These are phyloP conservation scores for Parus major DNA, from an alignment of 2,113 vertebrate genomes.

Conservation along the genomic window DNA sequence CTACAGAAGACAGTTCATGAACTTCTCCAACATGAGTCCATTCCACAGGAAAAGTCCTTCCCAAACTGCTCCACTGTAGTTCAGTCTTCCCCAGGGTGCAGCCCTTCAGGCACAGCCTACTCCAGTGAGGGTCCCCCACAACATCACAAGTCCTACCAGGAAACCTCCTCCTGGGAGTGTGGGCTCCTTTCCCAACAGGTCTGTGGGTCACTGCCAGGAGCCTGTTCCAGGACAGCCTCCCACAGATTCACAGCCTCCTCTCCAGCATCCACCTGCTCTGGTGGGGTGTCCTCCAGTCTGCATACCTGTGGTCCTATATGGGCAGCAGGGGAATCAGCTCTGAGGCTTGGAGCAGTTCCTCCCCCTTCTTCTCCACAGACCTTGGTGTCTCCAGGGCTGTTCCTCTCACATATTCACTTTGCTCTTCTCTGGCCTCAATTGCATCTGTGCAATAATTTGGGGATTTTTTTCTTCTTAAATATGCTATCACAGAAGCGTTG, in stretches of 20 bases:
- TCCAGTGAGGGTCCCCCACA: neutral
- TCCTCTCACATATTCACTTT: neutral
- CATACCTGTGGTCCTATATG: neutral
- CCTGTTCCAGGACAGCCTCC: neutral
- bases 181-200: neutral
- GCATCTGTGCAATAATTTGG: neutral
- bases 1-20: neutral
- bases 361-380: neutral
- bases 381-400: neutral
- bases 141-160: neutral
- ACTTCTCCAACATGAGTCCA: neutral
- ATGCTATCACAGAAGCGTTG: neutral
- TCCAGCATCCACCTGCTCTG: neutral
- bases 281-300: neutral
- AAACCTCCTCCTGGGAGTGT: rapidly evolving
- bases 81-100: neutral
- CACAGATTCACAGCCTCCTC: neutral
- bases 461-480: neutral
- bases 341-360: neutral
- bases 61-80: neutral
- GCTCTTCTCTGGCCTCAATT: neutral
- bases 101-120: neutral
- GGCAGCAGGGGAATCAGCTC: neutral
- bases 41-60: neutral
- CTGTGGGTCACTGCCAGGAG: neutral